Evolutionary conservation across 2,113 vertebrate species (phyloP).

Genomic region (Asarcornis scutulata): DNA sequence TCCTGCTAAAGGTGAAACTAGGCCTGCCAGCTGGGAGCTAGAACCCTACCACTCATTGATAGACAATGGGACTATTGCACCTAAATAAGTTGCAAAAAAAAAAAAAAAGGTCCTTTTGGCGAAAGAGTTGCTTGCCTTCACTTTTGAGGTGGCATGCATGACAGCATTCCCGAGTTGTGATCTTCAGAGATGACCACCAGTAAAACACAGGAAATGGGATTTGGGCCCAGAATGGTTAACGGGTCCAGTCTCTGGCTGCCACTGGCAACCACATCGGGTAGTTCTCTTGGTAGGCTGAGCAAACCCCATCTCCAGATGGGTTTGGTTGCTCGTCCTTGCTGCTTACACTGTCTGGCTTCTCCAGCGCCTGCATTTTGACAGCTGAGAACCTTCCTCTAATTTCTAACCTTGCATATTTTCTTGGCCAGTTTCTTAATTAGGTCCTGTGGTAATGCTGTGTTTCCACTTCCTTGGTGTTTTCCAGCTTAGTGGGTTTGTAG

Average conservation of each 20-base stretch:
- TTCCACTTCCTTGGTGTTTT: not conserved
- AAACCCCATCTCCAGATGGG: not conserved
- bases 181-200: not conserved
- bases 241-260: not conserved
- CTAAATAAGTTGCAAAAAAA: not conserved
- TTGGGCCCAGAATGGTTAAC: not conserved
- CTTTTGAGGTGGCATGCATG: not conserved
- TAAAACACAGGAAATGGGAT: not conserved
- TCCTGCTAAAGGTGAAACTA: not conserved
- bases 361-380: not conserved
- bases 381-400: not conserved
- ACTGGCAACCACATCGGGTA: not conserved
- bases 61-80: not conserved
- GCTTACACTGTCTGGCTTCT: not conserved
- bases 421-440: not conserved
- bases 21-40: not conserved
- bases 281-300: not conserved
- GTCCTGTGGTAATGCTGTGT: not conserved
- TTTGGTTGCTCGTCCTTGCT: not conserved
- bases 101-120: not conserved
- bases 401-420: slow-evolving; percentile 22
- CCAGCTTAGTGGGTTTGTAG: not conserved
- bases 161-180: not conserved
- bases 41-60: not conserved
- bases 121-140: not conserved